These are phyloP conservation scores for Euura saliciscinereae DNA, from an alignment of 1,140 invertebrate genomes.

Conservation along the genomic window DNA sequence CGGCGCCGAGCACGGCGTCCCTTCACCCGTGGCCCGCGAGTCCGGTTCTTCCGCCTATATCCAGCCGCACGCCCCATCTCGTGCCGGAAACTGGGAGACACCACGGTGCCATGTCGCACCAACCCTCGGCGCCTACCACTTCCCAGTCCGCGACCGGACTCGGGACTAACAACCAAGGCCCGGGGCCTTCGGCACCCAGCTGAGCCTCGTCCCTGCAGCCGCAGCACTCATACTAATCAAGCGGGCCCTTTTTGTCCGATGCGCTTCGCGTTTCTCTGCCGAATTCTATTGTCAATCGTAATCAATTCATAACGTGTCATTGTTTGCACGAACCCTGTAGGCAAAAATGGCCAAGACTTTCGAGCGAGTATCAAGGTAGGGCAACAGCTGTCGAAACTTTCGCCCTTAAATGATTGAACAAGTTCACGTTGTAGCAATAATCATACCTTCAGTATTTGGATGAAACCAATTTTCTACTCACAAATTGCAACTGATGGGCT, in stretches of 20 bases:
- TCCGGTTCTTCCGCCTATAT: conserved; percentile 73
- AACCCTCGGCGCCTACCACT: conserved; percentile 57
- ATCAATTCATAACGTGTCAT: no score
- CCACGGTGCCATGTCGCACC: conserved; percentile 50
- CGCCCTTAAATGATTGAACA: no score
- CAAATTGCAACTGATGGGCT: no score
- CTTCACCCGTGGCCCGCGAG: conserved; percentile 75
- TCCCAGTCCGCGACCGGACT: conserved; percentile 52
- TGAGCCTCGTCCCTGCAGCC: conserved; percentile 59
- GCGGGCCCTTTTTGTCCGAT: not conserved
- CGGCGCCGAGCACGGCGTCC: conserved; percentile 54
- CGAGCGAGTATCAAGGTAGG: no score
- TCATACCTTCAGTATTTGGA: no score
- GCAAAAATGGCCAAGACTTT: no score
- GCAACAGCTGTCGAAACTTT: no score
- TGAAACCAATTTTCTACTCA: no score
- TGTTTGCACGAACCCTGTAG: no score
- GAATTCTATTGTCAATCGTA: not conserved
- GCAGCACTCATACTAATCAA: conserved; percentile 56
- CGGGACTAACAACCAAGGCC: conserved; percentile 49
- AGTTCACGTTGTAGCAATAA: no score
- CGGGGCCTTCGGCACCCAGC: conserved; percentile 55
- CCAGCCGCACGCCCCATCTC: conserved; percentile 72
- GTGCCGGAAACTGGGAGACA: conserved; percentile 69
- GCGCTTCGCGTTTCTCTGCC: conserved; percentile 8